Percentiles rank a stretch among this genome's conserved stretches.
Conservation (phyloP, 1,140 invertebrate genomes). For the fruit fly (Drosophila melanogaster) region DNA sequence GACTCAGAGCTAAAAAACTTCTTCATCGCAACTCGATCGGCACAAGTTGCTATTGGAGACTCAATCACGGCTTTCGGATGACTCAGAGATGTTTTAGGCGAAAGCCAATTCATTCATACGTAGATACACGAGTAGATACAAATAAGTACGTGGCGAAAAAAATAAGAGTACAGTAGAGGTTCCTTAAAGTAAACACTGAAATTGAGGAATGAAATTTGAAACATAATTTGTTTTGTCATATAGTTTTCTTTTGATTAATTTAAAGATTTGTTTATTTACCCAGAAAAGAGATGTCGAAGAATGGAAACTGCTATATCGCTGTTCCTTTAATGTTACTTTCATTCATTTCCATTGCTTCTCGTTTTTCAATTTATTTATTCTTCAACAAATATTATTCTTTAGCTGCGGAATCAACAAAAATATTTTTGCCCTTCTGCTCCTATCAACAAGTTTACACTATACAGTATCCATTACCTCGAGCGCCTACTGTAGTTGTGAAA, state of each 20-base stretch:
- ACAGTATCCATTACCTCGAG: not conserved
- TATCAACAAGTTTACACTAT: not conserved
- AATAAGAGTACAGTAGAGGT: slow-evolving; percentile 7
- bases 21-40: slow-evolving; percentile 33
- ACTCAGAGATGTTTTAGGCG: slow-evolving; percentile 44
- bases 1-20: slow-evolving; percentile 39
- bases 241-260: no score
- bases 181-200: not conserved
- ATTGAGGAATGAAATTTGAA: not conserved
- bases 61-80: slow-evolving; percentile 27
- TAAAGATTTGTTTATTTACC: no score
- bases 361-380: no score
- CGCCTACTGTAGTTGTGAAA: slow-evolving; percentile 7
- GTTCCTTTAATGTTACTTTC: no score
- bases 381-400: no score
- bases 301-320: no score
- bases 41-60: slow-evolving; percentile 33
- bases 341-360: no score
- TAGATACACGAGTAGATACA: slow-evolving; percentile 40
- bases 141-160: slow-evolving; percentile 17
- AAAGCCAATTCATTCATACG: slow-evolving; percentile 47
- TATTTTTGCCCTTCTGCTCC: not conserved
- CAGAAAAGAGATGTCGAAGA: no score
- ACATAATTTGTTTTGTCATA: no score
- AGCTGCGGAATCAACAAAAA: no score